phyloP scores from a whole-genome alignment of 2,113 vertebrate species.

The Kryptolebias marmoratus region DNA sequence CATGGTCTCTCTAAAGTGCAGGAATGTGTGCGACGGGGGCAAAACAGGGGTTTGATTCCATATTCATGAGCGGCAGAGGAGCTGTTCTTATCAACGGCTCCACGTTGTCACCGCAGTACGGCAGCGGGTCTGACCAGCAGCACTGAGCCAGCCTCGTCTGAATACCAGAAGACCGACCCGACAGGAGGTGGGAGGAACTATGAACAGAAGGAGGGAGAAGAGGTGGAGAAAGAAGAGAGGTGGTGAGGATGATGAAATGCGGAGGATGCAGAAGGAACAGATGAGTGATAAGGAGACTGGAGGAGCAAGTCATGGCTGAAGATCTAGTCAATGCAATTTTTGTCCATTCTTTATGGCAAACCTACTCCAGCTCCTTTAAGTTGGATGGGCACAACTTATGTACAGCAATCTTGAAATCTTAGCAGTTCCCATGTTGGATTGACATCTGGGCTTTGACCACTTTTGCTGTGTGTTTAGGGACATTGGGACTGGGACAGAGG shows the following conservation, averaged over 20 bases:
- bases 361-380: too few relatives aligned
- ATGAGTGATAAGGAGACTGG: neutral
- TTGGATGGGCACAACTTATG: too few relatives aligned
- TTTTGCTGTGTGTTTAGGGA: too few relatives aligned
- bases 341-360: too few relatives aligned
- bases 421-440: too few relatives aligned
- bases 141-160: conserved; percentile 23
- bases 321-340: too few relatives aligned
- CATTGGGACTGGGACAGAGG: too few relatives aligned
- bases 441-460: too few relatives aligned
- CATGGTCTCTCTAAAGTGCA: conserved; percentile 27
- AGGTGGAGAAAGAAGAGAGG: neutral
- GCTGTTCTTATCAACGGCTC: conserved; percentile 55
- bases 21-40: neutral
- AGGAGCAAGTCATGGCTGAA: neutral
- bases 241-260: conserved; percentile 12
- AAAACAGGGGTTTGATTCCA: conserved; percentile 22
- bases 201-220: neutral
- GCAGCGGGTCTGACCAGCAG: conserved; percentile 20
- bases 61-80: conserved; percentile 53
- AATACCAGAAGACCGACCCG: conserved; percentile 22
- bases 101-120: conserved; percentile 23
- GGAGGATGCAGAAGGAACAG: neutral
- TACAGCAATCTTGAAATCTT: too few relatives aligned
- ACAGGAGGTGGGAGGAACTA: conserved; percentile 28